Percentiles rank a stretch among this genome's conserved stretches.
These are phyloP conservation scores for Torymus texanus DNA, from an alignment of 2,888 invertebrate species.

Conservation along the genomic window DNA sequence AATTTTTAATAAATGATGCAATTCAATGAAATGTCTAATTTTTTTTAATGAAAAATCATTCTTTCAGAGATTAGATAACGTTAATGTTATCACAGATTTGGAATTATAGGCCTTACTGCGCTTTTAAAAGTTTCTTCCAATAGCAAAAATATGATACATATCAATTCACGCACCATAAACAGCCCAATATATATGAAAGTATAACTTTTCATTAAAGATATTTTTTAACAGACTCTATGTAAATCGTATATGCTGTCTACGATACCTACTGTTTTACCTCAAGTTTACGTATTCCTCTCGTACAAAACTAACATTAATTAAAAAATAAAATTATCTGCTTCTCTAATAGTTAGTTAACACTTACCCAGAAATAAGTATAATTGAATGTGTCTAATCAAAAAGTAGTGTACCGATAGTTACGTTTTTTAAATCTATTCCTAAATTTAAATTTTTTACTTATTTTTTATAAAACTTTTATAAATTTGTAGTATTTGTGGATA, in stretches of 20 bases:
- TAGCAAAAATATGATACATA: conserved; percentile 37
- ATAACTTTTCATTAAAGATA: conserved; percentile 31
- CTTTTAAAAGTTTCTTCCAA: conserved; percentile 37
- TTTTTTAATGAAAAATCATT: conserved; percentile 19
- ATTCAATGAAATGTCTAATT: background rate
- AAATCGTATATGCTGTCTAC: conserved; percentile 2
- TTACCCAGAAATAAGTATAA: conserved; percentile 17
- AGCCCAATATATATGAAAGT: conserved; percentile 15
- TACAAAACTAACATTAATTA: conserved; percentile 26
- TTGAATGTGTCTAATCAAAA: conserved; percentile 29
- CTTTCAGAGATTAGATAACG: conserved; percentile 39
- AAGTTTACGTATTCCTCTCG: conserved; percentile 9
- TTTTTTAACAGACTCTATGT: conserved; percentile 37
- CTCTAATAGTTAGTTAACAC: conserved; percentile 1
- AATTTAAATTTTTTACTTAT: conserved; percentile 16
- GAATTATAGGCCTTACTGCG: conserved; percentile 32
- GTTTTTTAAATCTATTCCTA: no score
- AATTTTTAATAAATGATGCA: conserved; percentile 2
- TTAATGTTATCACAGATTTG: conserved; percentile 25
- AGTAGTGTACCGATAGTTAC: no score
- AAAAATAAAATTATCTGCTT: conserved; percentile 30
- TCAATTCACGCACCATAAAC: conserved; percentile 20
- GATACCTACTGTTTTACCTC: conserved; percentile 17
- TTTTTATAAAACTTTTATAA: conserved; percentile 15
- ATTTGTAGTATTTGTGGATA: conserved; percentile 5